phyloP scores from a whole-genome alignment of 2,888 invertebrate species.

The Pseudolycoriella hygida region DNA sequence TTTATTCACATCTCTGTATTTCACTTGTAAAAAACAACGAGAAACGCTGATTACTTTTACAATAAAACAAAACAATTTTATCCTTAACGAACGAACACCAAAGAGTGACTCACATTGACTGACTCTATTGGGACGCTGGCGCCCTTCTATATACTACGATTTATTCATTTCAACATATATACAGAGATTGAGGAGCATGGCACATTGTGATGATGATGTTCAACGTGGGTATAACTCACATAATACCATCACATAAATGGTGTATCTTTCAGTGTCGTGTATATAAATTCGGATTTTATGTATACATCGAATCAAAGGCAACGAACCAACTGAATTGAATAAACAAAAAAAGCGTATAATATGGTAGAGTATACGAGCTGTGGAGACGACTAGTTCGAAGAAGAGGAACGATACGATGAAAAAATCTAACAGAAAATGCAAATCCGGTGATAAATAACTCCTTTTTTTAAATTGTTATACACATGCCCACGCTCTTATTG shows the following conservation, averaged over 20 bases:
- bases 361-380: too few relatives aligned
- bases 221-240: not conserved
- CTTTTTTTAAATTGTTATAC: too few relatives aligned
- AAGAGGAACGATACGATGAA: too few relatives aligned
- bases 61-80: conserved; percentile 1
- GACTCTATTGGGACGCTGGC: conserved; percentile 9
- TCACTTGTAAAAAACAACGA: not conserved
- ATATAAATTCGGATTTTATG: not conserved
- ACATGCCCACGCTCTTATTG: too few relatives aligned
- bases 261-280: not conserved
- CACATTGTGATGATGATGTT: not conserved
- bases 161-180: not conserved
- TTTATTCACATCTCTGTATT: not conserved
- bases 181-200: not conserved
- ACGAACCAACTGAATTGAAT: not conserved
- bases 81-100: conserved; percentile 12
- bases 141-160: conserved; percentile 7
- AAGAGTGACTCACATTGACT: conserved; percentile 13
- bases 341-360: too few relatives aligned
- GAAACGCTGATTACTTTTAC: not conserved
- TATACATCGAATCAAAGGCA: not conserved
- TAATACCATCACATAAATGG: too few relatives aligned
- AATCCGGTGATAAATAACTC: too few relatives aligned
- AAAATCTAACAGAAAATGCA: too few relatives aligned
- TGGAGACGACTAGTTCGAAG: too few relatives aligned